Evolutionary conservation across 2,888 invertebrate species (phyloP), one percentile per base, ranked within the genome.

Genomic region (Heliconius ismenius): DNA sequence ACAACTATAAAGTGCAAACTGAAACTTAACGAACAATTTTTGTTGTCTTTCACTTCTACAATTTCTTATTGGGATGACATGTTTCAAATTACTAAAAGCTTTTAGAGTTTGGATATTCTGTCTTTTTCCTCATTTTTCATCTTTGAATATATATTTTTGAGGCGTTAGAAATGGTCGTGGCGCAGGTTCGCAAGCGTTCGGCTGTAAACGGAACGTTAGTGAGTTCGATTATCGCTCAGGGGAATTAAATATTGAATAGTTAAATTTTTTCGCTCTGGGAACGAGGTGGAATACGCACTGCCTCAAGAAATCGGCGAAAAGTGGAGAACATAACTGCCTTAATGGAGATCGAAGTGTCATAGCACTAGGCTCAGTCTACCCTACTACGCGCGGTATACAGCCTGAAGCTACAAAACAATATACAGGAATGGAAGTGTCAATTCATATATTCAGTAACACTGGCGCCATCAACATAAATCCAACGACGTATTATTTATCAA

Each of bases 11-110:
- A 77, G 73, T 77, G 73, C 26, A 73, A 73, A 74, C 67, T 28
- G 39, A 74, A 78, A 74, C 62, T 75, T 72, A 80, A 78, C 62
- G 72, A 75, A 77, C 77, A 43, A 60, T 65, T 54, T 49, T 68
- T 69, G 58, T 68, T 75, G 63, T 75, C 49, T 75, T 54, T 75
- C 73, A 73, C 73, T 77, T 77, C 73, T 75, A 75, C 64, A 77
- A 75, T 79, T 65, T 75, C 75, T 77, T 73, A 77, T 73, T 77
- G 77, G 43, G n/a, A 73, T 68, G 77, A 75, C 79, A 79, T 73
- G 77, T 77, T 77, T 77, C 75, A 69, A 73, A 75, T 73, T 73
- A 75, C 76, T 75, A 79, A 79, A 79, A 76, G 74, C 76, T 79
- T 79, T 79, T 79, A 79, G 24, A 39, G 36, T 28, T 68, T 43